Conservation (phyloP, 2,888 invertebrate species). For the Caenorhabditis imperialis region DNA sequence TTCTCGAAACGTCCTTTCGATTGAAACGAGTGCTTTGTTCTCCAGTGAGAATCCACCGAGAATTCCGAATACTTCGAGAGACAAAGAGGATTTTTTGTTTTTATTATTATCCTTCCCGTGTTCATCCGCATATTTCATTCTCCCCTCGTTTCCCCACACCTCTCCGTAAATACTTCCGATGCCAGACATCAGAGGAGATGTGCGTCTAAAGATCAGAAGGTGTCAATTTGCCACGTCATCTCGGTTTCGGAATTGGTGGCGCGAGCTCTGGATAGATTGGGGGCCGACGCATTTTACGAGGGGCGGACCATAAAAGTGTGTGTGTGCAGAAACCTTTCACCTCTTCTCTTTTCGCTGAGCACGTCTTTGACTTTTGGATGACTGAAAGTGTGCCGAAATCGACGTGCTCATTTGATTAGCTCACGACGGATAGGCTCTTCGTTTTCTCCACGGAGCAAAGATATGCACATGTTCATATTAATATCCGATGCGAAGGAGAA, state of each 20-base stretch:
- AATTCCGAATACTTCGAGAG: no score
- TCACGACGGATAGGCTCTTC: background rate
- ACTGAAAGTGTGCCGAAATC: no score
- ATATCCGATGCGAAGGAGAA: slow-evolving; percentile 26
- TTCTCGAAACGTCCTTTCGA: no score
- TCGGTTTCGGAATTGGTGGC: slow-evolving; percentile 1
- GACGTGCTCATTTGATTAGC: slow-evolving; percentile 44
- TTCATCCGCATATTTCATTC: slow-evolving; percentile 6
- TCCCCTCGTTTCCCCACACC: no score
- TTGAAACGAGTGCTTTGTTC: no score
- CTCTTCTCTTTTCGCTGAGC: slow-evolving; percentile 13
- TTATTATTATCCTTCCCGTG: slow-evolving; percentile 4
- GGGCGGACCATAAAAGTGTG: slow-evolving; percentile 28
- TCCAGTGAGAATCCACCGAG: no score
- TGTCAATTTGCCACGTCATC: background rate
- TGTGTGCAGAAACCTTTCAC: slow-evolving; percentile 15
- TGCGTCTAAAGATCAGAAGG: slow-evolving; percentile 6
- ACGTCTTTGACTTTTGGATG: no score
- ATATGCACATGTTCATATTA: slow-evolving; percentile 55
- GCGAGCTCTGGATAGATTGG: background rate
- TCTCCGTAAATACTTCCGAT: no score
- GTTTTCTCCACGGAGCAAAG: slow-evolving; percentile 2
- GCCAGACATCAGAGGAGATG: slow-evolving; percentile 24
- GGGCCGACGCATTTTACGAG: slow-evolving; percentile 2
- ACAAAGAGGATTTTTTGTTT: no score